Evolutionary conservation across 2,888 invertebrate genomes (phyloP), one percentile per base, ranked within the genome.

Genomic region (Drosophila quasianomalipes): DNA sequence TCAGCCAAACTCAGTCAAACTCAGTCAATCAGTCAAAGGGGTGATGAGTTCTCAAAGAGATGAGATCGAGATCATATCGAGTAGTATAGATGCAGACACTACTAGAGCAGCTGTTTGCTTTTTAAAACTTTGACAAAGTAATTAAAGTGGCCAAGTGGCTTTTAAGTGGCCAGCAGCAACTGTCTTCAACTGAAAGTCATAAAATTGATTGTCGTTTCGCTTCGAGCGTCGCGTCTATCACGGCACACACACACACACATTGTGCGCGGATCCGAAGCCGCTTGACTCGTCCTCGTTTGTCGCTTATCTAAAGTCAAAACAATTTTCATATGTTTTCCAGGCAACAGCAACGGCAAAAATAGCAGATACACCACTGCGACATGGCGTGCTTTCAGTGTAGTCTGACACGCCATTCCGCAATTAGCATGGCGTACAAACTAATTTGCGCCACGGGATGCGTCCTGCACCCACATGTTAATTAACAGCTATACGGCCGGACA

Each of bases 301-400:
- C 87, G 83, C 92, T 92, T 92, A 92, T 92, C 92, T 92, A 92
- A 92, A 92, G 92, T 92, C 92, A 90, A 91, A 92, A 90, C 93
- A 92, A 93, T 92, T 93, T 92, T 90, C 91, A 91, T 90, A 91
- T 88, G 85, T 90, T 82, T 85, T 82, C 76, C 74, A 58, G 58
- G 54, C 67, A 68, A 37, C n/a, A 49, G 19, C n/a, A 73, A 35
- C 66, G 55, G 22, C n/a, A 73, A 31, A n/a, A 30, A 30, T 26
- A 44, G 41, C 3, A 44, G 44, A 47, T 37, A 65, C 47, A 4
- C 37, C 30, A 39, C 28, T 28, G 47, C 47, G 54, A 66, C 70
- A 76, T 55, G 69, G 62, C 67, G 74, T 79, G 77, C 84, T 85
- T 82, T 93, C 91, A 93, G 91, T 90, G 90, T 81, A 62, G 62